Evolutionary conservation across 2,888 invertebrate species (phyloP), one percentile per base, ranked within the genome.

Genomic region (Tachina fera): DNA sequence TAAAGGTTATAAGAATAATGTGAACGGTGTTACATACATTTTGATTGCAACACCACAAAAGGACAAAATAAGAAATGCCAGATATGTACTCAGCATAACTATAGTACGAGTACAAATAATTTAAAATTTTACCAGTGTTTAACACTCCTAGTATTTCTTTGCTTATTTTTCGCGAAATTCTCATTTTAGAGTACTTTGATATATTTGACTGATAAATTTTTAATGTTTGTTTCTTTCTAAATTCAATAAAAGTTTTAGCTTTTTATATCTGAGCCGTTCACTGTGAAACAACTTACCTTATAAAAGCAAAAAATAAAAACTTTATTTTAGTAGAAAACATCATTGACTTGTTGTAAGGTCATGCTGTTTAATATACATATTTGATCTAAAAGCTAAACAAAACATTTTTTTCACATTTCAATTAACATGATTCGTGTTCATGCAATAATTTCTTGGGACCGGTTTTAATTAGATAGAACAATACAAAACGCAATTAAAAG

Each of bases 391-490:
- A n/a, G 43, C 41, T 43, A 61, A 41, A 60, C 13, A 9, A 61
- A 41, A 60, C 13, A 9, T 16, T 61, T 61, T 43, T 61, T 16
- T 56, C 45, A 8, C 43, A 43, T 43, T 58, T 71, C 14, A 8
- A 45, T n/a, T 45, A 13, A 39, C 14, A 8, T 31, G 6, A 6
- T 39, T 72, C 13, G 11, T 8, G 45, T 72, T 41, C 14, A 16
- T 41, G 41, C 16, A 47, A 49, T 49, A 31, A 31, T 47, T 72
- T 71, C 16, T 43, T 51, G 13, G n/a, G 47, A 60, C 72, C 39
- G 56, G 71, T 58, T 19, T 31, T 31, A 31, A 31, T 31, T 22
- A 56, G 11, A 51, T 43, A 72, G 60, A 72, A 72, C 60, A 49
- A 71, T 49, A 49, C 9, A 49, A 74, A 72, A 60, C 16, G 13